Evolutionary conservation across 2,888 invertebrate genomes (phyloP), one percentile per base, ranked within the genome.

Genomic region (Eucera pruinosa): DNA sequence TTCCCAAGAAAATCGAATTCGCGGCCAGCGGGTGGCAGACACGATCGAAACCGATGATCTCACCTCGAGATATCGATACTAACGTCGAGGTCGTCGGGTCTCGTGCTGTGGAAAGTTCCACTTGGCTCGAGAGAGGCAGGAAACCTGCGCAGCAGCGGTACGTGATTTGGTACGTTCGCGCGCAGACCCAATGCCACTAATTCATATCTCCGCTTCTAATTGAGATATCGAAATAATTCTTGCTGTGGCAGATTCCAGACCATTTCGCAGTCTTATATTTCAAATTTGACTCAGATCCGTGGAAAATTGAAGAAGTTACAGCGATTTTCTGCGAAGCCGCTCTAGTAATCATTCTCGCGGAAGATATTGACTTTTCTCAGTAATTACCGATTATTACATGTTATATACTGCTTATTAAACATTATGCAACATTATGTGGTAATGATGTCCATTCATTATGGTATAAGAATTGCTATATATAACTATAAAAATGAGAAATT

Each of bases 51-150:
- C 67, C 54, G 75, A 75, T 75, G 83, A 83, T 83, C 79, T 85
- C 73, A 81, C 67, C 68, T 71, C 68, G 77, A 79, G 85, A 79
- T 81, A 84, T 83, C 83, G 83, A 85, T 85, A 84, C 77, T 20
- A 48, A 73, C 75, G 81, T 62, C 83, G 84, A 84, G 85, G 83
- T 83, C 79, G 85, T 79, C 75, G 79, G 72, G 76, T 86, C 75
- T 83, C 76, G 80, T 41, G 78, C 68, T 83, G 83, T 89, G 90
- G 90, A 91, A 91, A 90, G 89, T 90, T 90, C 87, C 88, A 85
- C 88, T 75, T 88, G 82, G 83, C 85, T 80, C 92, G 91, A 90
- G 91, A 91, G 92, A 85, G 88, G 90, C 92, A 90, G 90, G 92
- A 92, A 92, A 93, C 93, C 86, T 90, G 90, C 90, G 90, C 90